Conservation (phyloP, 2,113 vertebrate genomes). For the Nerophis ophidion region DNA sequence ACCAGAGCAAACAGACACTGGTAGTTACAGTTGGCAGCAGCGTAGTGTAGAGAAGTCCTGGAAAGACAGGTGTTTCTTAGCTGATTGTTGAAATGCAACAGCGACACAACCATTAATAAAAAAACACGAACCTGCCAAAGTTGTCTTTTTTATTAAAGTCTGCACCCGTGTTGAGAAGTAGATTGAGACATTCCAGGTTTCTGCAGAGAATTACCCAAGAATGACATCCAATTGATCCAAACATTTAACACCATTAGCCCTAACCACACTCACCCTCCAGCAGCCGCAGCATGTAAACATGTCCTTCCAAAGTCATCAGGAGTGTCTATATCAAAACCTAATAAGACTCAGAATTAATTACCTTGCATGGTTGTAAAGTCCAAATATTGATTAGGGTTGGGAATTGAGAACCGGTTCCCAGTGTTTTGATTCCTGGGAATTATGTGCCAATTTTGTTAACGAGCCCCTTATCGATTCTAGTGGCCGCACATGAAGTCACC, state of each 20-base stretch:
- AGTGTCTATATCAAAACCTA: constrained; percentile 97
- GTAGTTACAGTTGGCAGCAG: constrained; percentile 98
- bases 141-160: constrained; percentile 97
- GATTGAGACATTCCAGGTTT: constrained; percentile 97
- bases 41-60: constrained; percentile 95
- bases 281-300: constrained; percentile 97
- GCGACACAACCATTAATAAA: constrained; percentile 2
- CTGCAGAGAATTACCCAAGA: constrained; percentile 55
- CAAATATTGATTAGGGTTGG: background rate
- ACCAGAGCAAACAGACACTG: constrained; percentile 99
- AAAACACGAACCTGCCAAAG: constrained; percentile 86
- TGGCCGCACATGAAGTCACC: too few relatives aligned
- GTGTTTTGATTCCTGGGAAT: too few relatives aligned
- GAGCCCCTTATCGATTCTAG: too few relatives aligned
- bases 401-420: too few relatives aligned
- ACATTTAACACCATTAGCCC: background rate
- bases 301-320: constrained; percentile 97
- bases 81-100: constrained; percentile 18
- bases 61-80: constrained; percentile 38
- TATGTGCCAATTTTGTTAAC: too few relatives aligned
- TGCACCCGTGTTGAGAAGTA: constrained; percentile 92
- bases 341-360: background rate
- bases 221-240: background rate
- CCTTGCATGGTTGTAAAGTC: background rate
- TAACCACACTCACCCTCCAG: constrained; percentile 86